phyloP scores from a whole-genome alignment of 2,113 vertebrate species.

The Sinocyclocheilus maitianheensis region DNA sequence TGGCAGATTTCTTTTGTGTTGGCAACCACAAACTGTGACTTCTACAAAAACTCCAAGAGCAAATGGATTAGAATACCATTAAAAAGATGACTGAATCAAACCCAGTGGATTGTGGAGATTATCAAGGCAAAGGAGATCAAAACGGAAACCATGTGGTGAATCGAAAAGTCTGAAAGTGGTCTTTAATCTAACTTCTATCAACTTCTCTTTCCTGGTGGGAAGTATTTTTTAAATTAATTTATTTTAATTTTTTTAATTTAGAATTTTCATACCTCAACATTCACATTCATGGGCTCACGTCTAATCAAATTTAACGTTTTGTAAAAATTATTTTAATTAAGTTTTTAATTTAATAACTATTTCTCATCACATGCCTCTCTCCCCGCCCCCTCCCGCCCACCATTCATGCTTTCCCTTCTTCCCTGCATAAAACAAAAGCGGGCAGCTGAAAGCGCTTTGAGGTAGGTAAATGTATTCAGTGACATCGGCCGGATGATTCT shows the following conservation, averaged over 20 bases:
- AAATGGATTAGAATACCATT: conserved; percentile 78
- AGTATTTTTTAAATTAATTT: background rate
- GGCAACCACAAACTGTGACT: conserved; percentile 65
- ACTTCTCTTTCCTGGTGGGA: conserved; percentile 24
- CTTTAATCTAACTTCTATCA: conserved; percentile 41
- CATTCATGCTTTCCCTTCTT: conserved; percentile 81
- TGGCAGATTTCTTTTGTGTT: conserved; percentile 72
- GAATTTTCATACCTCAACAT: background rate
- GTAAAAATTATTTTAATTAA: background rate
- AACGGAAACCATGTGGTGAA: conserved; percentile 74
- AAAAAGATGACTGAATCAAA: conserved; percentile 80
- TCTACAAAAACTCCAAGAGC: conserved; percentile 77
- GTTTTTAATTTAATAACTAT: conserved; percentile 6
- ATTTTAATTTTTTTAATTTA: background rate
- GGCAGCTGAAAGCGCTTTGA: conserved; percentile 87
- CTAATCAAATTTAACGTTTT: background rate
- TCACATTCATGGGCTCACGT: background rate
- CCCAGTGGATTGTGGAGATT: conserved; percentile 77
- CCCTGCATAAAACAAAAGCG: conserved; percentile 75
- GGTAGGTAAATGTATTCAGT: conserved; percentile 99
- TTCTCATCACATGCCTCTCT: conserved; percentile 57
- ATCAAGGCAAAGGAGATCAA: conserved; percentile 64
- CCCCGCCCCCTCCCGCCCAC: conserved; percentile 73
- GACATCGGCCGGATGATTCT: conserved; percentile 98
- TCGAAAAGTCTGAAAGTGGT: conserved; percentile 53